These are phyloP conservation scores for Pomacea canaliculata DNA, from an alignment of 2,888 invertebrate species.

Conservation along the genomic window DNA sequence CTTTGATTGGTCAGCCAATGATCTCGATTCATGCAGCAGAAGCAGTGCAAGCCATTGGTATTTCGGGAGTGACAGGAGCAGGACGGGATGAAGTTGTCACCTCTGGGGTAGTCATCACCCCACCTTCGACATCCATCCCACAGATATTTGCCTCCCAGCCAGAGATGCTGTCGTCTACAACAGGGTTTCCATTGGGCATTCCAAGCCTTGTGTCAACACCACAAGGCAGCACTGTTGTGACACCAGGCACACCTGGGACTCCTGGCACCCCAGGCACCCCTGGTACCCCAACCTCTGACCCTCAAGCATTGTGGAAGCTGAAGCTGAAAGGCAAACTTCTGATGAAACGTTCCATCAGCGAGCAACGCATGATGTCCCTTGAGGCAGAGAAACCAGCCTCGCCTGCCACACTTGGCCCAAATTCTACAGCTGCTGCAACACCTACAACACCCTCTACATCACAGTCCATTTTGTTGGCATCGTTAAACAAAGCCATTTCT, in stretches of 20 bases:
- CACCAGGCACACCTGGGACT: constrained; percentile 27
- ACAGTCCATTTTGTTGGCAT: constrained; percentile 1
- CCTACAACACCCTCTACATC: neutral
- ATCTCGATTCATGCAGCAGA: constrained; percentile 29
- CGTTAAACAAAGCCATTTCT: neutral
- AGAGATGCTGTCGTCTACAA: constrained; percentile 20
- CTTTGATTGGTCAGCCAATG: constrained; percentile 43
- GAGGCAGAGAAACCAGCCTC: constrained; percentile 9
- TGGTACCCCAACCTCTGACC: constrained; percentile 33
- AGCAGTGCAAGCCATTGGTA: neutral
- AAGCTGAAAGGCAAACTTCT: constrained; percentile 64
- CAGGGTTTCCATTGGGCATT: constrained; percentile 23
- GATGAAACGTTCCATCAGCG: constrained; percentile 66
- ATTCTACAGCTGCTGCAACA: neutral
- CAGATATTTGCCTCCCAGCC: constrained; percentile 10
- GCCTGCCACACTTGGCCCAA: neutral
- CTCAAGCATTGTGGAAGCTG: constrained; percentile 38
- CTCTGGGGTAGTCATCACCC: constrained; percentile 17
- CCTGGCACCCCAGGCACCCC: constrained; percentile 31
- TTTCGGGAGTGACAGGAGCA: neutral
- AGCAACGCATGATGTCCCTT: constrained; percentile 38
- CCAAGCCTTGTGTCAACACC: constrained; percentile 23
- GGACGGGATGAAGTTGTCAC: neutral
- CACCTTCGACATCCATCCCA: constrained; percentile 9
- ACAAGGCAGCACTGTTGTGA: constrained; percentile 19